Evolutionary conservation across 2,113 vertebrate genomes (phyloP).

Genomic region (Cheirogaleus medius): DNA sequence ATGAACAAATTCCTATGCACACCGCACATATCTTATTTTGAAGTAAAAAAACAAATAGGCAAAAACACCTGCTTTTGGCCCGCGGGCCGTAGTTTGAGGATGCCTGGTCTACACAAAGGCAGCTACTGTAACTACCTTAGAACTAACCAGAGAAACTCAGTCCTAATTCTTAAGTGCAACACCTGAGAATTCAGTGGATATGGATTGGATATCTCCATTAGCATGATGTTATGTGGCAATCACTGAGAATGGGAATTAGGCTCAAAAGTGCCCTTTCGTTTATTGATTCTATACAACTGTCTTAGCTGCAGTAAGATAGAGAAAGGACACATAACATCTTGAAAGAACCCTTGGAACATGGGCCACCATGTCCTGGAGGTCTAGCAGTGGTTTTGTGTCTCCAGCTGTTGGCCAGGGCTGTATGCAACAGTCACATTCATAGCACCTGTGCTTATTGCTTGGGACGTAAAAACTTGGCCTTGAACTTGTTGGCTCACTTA

Average conservation of each 20-base stretch:
- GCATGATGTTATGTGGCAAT: fast-evolving
- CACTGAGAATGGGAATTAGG: background rate
- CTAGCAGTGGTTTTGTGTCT: background rate
- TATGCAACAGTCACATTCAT: background rate
- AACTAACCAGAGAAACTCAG: background rate
- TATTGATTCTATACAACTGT: background rate
- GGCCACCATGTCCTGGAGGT: background rate
- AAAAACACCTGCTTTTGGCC: too few relatives aligned
- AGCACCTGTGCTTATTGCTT: background rate
- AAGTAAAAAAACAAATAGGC: too few relatives aligned
- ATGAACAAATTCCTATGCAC: too few relatives aligned
- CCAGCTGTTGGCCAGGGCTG: background rate
- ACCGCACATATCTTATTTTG: too few relatives aligned
- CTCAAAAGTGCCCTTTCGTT: background rate
- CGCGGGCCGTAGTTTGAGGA: too few relatives aligned
- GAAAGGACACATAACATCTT: background rate
- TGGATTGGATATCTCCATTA: background rate
- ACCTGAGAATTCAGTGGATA: background rate
- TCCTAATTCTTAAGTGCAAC: background rate
- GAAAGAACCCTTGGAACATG: background rate
- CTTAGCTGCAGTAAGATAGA: background rate
- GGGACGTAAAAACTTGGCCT: background rate
- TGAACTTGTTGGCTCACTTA: background rate
- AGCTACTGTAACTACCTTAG: background rate
- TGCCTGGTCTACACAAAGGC: background rate